phyloP scores from a whole-genome alignment of 2,113 vertebrate species.

The sheep (Ovis aries) region ARS-UI_Ramb_v3.0 NC_056080.1:40006001-40006500 shows the following conservation, averaged over 20 bases:
- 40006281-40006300: not conserved
- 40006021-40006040: conserved; percentile 85
- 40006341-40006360: conserved; percentile 27
- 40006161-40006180: conserved; percentile 85
- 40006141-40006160: conserved; percentile 98
- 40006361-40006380: not conserved
- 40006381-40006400: not conserved
- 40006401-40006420: not conserved
- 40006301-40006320: not conserved
- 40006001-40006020: conserved; percentile 1
- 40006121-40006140: conserved; percentile 98
- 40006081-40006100: conserved; percentile 99
- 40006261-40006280: not conserved
- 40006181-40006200: not conserved
- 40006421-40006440: not conserved
- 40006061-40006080: conserved; percentile 95
- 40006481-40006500: not conserved
- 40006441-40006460: not conserved
- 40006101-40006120: conserved; percentile 98
- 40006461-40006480: conserved; percentile 3
- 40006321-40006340: not conserved
- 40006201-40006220: conserved; percentile 29
- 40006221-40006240: conserved; percentile 2
- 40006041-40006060: conserved; percentile 99
- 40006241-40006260: conserved; percentile 28